Percentiles rank a stretch among this genome's conserved stretches.
phyloP scores from a whole-genome alignment of 2,797 vertebrate genomes.

The Propithecus perrieri region DNA sequence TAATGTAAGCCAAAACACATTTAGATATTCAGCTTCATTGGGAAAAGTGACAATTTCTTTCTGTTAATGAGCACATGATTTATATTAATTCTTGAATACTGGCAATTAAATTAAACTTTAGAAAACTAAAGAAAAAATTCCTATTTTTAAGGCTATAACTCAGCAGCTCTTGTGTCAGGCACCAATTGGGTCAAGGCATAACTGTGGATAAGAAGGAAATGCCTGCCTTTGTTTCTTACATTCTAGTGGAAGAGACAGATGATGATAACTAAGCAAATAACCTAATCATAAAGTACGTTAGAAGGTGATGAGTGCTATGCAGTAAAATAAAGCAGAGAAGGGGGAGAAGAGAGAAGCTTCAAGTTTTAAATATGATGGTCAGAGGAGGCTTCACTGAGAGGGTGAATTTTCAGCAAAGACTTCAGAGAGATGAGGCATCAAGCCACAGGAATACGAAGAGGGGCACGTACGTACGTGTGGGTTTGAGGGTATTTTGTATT shows the following conservation, averaged over 20 bases:
- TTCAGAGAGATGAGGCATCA: background rate
- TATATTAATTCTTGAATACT: background rate
- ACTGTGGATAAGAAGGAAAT: background rate
- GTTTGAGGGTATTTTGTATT: background rate
- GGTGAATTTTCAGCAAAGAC: background rate
- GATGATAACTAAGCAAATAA: background rate
- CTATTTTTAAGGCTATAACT: background rate
- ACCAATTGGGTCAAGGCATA: background rate
- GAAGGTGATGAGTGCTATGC: background rate
- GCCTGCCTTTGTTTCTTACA: background rate
- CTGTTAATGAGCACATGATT: background rate
- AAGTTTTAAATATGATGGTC: background rate
- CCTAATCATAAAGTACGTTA: background rate
- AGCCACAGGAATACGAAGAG: background rate
- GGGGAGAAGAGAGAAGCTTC: background rate
- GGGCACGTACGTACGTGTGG: rapidly evolving
- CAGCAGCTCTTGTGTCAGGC: background rate
- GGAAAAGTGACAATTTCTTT: background rate
- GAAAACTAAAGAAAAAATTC: background rate
- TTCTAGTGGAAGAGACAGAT: background rate
- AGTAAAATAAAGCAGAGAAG: background rate
- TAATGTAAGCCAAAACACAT: background rate
- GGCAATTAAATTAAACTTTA: background rate
- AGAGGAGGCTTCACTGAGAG: background rate
- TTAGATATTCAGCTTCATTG: conserved; percentile 24